Evolutionary conservation across 2,797 vertebrate genomes (phyloP), one percentile per base, ranked within the genome.

Genomic region (Mus caroli): DNA sequence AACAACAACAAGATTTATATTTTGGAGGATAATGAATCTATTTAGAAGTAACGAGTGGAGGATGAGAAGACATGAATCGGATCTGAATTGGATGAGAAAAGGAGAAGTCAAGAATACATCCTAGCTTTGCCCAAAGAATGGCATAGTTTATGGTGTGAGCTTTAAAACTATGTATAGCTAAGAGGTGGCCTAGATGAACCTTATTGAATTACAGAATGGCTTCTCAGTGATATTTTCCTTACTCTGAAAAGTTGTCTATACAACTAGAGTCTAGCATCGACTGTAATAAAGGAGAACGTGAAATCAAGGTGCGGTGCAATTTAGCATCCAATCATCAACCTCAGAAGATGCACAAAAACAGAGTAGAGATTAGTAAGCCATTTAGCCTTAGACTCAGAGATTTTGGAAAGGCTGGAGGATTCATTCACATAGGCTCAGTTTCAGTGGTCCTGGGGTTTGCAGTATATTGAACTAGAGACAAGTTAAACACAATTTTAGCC

Each of bases 211-310:
- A 87, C 1, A 77, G 84, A 89, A 50, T 67, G 14, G 6, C 13
- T 71, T 85, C 13, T 64, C 78, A 73, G 1, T 28, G 60, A 91
- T 67, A 46, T 2, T 24, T 83, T 91, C 7, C 28, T 86, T 40
- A 88, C n/a, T 4, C 2, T 31, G 20, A 87, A 67, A 94, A 83
- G 17, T 37, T 94, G 4, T 14, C 52, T 73, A 56, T 3, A 92
- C n/a, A 93, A 69, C 10, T 22, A 91, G 58, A 78, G 67, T 64
- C 94, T 92, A 95, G 76, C 1, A 46, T 9, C 75, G 20, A 52
- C 46, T 31, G 13, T 7, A 67, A 0, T 77, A 78, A 40, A 62
- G 12, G 8, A 34, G 67, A 95, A 82, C 60, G n/a, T n/a, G 28
- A 78, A 52, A 22, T 31, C n/a, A 85, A 0, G 10, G 19, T 3